Percentiles rank a stretch among this genome's conserved stretches.
Conservation (phyloP, 2,888 invertebrate genomes). For the Leptarthrus brevirostris region DNA sequence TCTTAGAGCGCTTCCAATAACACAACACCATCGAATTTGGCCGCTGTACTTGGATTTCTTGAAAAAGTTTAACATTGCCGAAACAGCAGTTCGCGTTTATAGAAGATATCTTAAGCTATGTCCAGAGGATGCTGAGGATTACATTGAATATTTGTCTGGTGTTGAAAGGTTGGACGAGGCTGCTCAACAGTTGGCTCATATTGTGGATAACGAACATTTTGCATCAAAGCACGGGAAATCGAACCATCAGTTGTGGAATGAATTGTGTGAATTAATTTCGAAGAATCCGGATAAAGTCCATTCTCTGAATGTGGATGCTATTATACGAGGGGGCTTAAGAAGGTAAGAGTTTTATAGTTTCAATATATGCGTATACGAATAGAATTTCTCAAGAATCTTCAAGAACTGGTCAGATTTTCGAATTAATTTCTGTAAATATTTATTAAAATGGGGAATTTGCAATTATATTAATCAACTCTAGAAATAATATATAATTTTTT, state of each 20-base stretch:
- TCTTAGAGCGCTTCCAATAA: constrained; percentile 94
- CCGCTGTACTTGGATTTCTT: constrained; percentile 94
- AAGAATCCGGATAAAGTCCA: constrained; percentile 95
- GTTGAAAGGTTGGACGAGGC: constrained; percentile 94
- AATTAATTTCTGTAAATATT: too few species aligned
- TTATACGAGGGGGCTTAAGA: constrained; percentile 94
- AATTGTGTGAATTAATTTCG: constrained; percentile 96
- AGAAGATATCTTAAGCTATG: constrained; percentile 92
- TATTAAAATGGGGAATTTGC: too few species aligned
- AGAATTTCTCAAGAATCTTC: too few species aligned
- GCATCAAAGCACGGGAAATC: constrained; percentile 97
- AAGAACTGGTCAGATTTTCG: too few species aligned
- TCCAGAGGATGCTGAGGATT: constrained; percentile 97
- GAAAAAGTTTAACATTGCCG: constrained; percentile 87
- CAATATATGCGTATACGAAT: too few species aligned
- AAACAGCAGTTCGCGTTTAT: constrained; percentile 95
- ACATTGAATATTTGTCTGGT: constrained; percentile 90
- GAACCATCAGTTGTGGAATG: constrained; percentile 99
- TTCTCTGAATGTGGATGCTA: constrained; percentile 95
- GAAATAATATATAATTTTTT: too few species aligned
- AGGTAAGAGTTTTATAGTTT: too few species aligned
- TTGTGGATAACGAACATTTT: constrained; percentile 97
- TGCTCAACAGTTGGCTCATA: constrained; percentile 87
- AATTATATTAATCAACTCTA: too few species aligned
- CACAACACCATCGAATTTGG: constrained; percentile 98